Base-by-base conservation (phyloP, 2,888 invertebrate species). In the Pristionchus arcanus region DNA sequence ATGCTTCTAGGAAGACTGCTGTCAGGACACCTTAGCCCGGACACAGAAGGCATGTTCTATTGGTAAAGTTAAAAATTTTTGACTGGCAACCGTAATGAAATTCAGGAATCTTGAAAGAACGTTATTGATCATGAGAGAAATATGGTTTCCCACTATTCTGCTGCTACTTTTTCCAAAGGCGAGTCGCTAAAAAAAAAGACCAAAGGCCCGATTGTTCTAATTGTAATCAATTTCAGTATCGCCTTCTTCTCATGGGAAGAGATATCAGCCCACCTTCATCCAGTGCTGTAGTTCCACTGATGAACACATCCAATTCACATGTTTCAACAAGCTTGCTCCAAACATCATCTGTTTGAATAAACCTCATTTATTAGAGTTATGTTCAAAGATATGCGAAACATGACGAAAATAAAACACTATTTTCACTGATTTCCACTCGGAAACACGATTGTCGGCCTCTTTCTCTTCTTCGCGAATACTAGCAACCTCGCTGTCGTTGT, bases 391-490 rank as follows among this genome's bases (percentile, higher is more conserved):
- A n/a, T n/a, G n/a, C n/a, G n/a, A n/a, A n/a, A n/a, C n/a, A n/a
- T n/a, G n/a, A n/a, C n/a, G n/a, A n/a, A n/a, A n/a, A n/a, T n/a
- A n/a, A n/a, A n/a, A n/a, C n/a, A n/a, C n/a, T n/a, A 42, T 55
- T 55, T 55, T 19, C 55, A 55, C 16, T 71, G 34, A 81, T 81
- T 49, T 53, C 59, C 55, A 11, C 25, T 28, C 0, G 84, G 59
- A 28, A 85, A 59, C 34, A 85, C 84, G 7, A 85, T 85, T 1
- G 84, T 85, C 59, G 84, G 84, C 19, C 55, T 4, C 15, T 34
- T 55, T 34, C 84, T 55, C 59, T 59, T 42, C 49, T 85, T 85
- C n/a, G 84, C 84, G 49, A 85, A 85, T 1, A 85, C 84, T 34
- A 85, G 13, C 31, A 85, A 34, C 59, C 84, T 11, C 1, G 84